Base-by-base conservation (phyloP, 2,888 invertebrate species). In the Marronus borbonicus region DNA sequence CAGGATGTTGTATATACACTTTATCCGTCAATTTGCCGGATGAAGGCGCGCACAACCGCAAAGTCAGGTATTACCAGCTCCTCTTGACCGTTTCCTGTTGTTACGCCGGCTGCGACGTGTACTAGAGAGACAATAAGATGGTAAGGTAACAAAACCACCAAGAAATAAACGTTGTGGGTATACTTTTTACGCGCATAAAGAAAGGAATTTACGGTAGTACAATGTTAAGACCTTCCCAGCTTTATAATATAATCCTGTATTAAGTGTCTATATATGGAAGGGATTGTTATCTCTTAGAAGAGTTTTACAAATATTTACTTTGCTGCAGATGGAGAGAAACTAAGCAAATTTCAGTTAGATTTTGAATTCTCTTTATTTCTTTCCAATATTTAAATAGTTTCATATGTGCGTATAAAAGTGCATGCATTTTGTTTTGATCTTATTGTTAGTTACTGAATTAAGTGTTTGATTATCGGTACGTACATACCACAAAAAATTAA, bases 1-100 rank as follows among this genome's bases (percentile, higher is more conserved):
- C 77, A 77, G 77, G 77, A 77, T 77, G 65, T 70, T 62, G 70
- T 77, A 72, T 77, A 72, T 72, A 77, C 69, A 64, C 64, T 64
- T 77, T 77, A 70, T 62, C 62, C 78, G 68, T 75, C 78, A 78
- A 82, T 82, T 82, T 82, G 69, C 79, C 81, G 81, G 80, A 79
- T 80, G 82, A 78, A 80, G 76, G 80, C 78, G 77, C 77, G 79
- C 76, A 80, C 77, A 80, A 75, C 79, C 79, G 70, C 76, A 76
- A 76, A 79, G 78, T 78, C 79, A 74, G 76, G 79, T 77, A 81
- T 81, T 81, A 80, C 77, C 80, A 80, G 70, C 78, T 76, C 78
- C 76, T 80, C 76, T 79, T 79, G 81, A 81, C 80, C 81, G 79
- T 78, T 81, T 81, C 81, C 81, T 79, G 72, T 74, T 60, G 72